These are phyloP conservation scores for Apogon hyalosoma DNA, from an alignment of 2,797 vertebrate species.

Conservation along the genomic window DNA sequence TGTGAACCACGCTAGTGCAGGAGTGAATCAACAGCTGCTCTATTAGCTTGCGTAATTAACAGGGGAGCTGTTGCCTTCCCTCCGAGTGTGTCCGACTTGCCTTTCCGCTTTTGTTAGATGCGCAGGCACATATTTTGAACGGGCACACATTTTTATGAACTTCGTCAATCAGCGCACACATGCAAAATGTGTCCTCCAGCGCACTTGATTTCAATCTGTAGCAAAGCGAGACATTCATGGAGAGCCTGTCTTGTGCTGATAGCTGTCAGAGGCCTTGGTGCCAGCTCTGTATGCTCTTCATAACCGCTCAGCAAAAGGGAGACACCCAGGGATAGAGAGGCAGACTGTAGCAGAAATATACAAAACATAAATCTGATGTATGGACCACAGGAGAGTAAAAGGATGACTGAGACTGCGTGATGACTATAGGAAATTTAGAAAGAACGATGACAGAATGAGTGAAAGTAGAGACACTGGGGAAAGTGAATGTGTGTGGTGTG, in stretches of 20 bases:
- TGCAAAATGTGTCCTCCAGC: conserved; percentile 36
- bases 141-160: not conserved
- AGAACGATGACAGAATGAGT: conserved; percentile 8
- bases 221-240: conserved; percentile 41
- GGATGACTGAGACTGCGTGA: conserved; percentile 2
- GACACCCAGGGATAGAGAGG: conserved; percentile 4
- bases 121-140: not conserved
- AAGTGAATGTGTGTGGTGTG: not conserved
- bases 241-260: conserved; percentile 53
- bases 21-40: conserved; percentile 69
- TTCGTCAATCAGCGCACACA: conserved; percentile 11
- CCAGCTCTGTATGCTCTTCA: conserved; percentile 36
- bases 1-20: conserved; percentile 57
- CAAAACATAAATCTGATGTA: conserved; percentile 18
- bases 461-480: not conserved
- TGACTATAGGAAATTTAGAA: not conserved
- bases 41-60: conserved; percentile 75
- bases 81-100: conserved; percentile 19
- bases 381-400: conserved; percentile 9
- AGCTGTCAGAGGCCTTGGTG: conserved; percentile 42
- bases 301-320: conserved; percentile 11
- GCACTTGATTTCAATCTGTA: conserved; percentile 53
- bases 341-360: conserved; percentile 14
- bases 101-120: conserved; percentile 26
- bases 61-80: conserved; percentile 37